Base-by-base conservation (phyloP, 2,888 invertebrate genomes). In the Drosophila kanekoi region DNA sequence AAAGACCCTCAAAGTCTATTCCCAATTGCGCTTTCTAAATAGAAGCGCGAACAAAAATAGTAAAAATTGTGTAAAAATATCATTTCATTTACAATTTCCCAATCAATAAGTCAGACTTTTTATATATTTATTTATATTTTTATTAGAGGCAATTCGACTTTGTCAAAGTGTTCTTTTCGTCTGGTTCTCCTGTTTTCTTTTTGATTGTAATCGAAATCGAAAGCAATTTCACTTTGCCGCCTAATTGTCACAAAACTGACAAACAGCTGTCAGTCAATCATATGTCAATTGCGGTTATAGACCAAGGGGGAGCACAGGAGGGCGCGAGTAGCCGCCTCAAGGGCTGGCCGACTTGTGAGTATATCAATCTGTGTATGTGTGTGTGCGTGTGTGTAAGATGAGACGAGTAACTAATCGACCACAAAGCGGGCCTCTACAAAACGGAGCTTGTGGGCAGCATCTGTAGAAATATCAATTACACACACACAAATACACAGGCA, bases 241-340 rank as follows among this genome's bases (percentile, higher is more conserved):
- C 77, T 79, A 74, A 86, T 86, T 89, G 89, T 89, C 85, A 79
- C 79, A 87, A 81, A 77, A 76, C 60, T 77, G 87, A 79, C 85
- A 87, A 85, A 64, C 82, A 78, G 74, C 87, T 89, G 89, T 79
- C 85, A 81, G 71, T 86, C 85, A 86, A 86, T 86, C 85, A 89
- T 71, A 79, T 75, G 89, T 77, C 87, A 86, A 89, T 84, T 89
- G 60, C 58, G 73, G 79, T 81, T 87, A 59, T 40, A 37, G 23
- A 14, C 65, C 23, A 13, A n/a, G 37, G 35, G 37, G 32, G n/a
- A 32, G 18, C 28, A 28, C 9, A 9, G 11, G 38, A 23, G 13
- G 4, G 5, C 8, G 14, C 11, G 38, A 9, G 48, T 6, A 16
- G 13, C 11, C 28, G 13, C 13, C 38, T 18, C 47, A 35, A 57